These are phyloP conservation scores for Cantharis nigra DNA, from an alignment of 2,888 invertebrate genomes.

Conservation along the genomic window DNA sequence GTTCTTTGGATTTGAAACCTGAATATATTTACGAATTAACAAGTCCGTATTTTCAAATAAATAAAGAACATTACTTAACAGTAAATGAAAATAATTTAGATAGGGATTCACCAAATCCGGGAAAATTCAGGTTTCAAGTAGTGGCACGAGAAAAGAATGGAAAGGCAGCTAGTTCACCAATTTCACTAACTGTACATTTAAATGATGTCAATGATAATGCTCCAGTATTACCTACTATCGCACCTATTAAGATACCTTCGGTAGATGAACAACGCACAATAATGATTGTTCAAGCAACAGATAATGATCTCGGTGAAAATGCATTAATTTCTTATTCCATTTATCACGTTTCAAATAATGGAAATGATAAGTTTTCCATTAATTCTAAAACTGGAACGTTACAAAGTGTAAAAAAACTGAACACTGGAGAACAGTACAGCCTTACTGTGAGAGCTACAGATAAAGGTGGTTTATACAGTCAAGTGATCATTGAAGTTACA, in stretches of 20 bases:
- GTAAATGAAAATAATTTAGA: conserved; percentile 85
- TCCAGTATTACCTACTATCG: conserved; percentile 77
- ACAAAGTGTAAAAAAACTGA: conserved; percentile 78
- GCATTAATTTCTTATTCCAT: conserved; percentile 82
- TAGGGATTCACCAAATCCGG: conserved; percentile 84
- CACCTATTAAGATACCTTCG: conserved; percentile 81
- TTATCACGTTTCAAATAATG: conserved; percentile 90
- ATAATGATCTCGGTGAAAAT: conserved; percentile 85
- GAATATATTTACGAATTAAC: conserved; percentile 83
- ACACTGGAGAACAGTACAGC: conserved; percentile 88
- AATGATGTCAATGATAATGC: conserved; percentile 88
- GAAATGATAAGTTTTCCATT: conserved; percentile 82
- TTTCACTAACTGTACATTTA: conserved; percentile 75
- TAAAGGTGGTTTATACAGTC: conserved; percentile 77
- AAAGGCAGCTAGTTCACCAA: conserved; percentile 80
- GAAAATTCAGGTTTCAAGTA: conserved; percentile 84
- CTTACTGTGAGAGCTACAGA: conserved; percentile 85
- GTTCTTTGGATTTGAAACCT: conserved; percentile 78
- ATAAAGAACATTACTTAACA: conserved; percentile 71
- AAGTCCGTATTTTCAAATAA: conserved; percentile 80
- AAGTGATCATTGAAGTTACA: conserved; percentile 84
- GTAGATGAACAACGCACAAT: conserved; percentile 54
- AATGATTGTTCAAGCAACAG: conserved; percentile 69
- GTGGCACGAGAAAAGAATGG: conserved; percentile 82
- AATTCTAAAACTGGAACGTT: conserved; percentile 75